Evolutionary conservation across 2,888 invertebrate genomes (phyloP).

Genomic region (Teleiodes luculella): DNA sequence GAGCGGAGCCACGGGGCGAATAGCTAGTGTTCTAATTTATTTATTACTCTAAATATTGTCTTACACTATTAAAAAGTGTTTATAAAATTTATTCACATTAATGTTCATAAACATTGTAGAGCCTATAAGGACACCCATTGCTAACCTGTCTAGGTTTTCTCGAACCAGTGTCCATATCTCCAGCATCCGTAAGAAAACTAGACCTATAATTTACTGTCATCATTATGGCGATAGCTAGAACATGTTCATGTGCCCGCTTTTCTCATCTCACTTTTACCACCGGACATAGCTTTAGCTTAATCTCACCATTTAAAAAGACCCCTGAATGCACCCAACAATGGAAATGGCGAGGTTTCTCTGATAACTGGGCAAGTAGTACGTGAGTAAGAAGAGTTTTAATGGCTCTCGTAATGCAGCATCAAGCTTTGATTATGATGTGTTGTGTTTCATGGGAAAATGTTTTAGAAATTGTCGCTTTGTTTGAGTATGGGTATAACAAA

Average conservation of each 20-base stretch:
- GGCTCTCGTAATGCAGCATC: conserved; percentile 1
- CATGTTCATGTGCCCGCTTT: conserved; percentile 25
- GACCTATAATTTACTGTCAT: conserved; percentile 1
- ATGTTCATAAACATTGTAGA: too few relatives aligned
- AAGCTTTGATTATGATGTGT: neutral
- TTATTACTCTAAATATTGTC: too few relatives aligned
- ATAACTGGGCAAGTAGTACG: neutral
- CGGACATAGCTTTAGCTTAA: conserved; percentile 5
- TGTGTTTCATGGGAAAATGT: conserved; percentile 6
- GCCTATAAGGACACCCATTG: neutral
- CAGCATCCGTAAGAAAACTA: neutral
- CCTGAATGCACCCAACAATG: neutral
- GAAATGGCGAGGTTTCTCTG: neutral
- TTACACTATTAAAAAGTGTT: too few relatives aligned
- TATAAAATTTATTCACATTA: too few relatives aligned
- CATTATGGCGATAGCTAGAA: conserved; percentile 17
- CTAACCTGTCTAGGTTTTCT: neutral
- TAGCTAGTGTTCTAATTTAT: too few relatives aligned
- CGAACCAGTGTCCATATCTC: neutral
- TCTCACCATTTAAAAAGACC: neutral
- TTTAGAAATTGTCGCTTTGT: neutral
- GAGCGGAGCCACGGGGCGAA: too few relatives aligned
- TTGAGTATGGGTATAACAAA: neutral
- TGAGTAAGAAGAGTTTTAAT: conserved; percentile 15
- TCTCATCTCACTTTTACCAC: conserved; percentile 26